Base-by-base conservation (phyloP, 1,140 invertebrate species). In the Drosophila ercepeae region DNA sequence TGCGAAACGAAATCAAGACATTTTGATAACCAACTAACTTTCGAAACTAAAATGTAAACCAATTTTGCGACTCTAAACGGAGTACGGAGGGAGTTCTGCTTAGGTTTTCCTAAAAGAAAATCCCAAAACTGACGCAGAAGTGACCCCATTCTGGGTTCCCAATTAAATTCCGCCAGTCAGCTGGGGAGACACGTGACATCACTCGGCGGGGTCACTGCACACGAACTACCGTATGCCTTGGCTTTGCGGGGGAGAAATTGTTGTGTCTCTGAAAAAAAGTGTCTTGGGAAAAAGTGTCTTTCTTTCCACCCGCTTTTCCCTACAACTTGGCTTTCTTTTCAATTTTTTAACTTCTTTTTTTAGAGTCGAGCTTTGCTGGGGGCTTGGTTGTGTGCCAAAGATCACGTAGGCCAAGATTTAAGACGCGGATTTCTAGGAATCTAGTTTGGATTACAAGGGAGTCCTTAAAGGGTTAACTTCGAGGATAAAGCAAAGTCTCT, bases 381-480 rank as follows among this genome's bases (percentile, higher is more conserved):
- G 21, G 16, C 52, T 21, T 23, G 11, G 7, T 18, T 16, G n/a
- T 61, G 69, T 72, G 69, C 16, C 57, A 44, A 49, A 52, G 57
- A 61, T 42, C 69, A 72, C 69, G 69, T 73, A 73, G 68, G 8
- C 68, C 34, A 44, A 16, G 16, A 18, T 25, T 25, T 25, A 25
- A 23, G 4, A 4, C 18, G 46, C 7, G 27, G 13, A 11, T 21
- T 21, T 21, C 21, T 4, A 21, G 21, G 2, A 2, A 21, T 2
- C 21, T 21, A 2, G n/a, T 25, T 46, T 32, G 29, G 18, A 1
- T n/a, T 45, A 5, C 0, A 19, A 44, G 18, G 3, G 18, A 44
- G 14, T 18, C 16, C 18, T 21, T 21, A 4, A n/a, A 32, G 11
- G 2, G 14, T n/a, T 16, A 0, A 14, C 21, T 4, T 4, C 21